A percentile compares a stretch with the other conserved stretches of the same genome.
Conservation (phyloP, 1,140 invertebrate genomes). For the Chrysoperla carnea region DNA sequence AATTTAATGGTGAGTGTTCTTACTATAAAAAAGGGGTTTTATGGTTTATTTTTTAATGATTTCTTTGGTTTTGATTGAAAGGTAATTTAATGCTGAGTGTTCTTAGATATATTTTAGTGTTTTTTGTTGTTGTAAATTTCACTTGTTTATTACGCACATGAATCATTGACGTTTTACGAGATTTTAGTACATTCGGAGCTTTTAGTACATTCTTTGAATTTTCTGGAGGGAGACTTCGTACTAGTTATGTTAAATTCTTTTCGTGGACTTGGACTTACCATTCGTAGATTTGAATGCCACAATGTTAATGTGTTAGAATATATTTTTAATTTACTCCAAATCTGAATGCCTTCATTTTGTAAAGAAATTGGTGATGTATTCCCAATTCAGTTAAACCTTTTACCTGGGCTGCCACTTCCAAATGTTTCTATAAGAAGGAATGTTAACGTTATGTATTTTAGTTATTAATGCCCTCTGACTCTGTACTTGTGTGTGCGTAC, state of each 20-base stretch:
- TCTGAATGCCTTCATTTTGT: constrained; percentile 20
- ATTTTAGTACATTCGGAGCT: too few relatives aligned
- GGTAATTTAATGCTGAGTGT: too few relatives aligned
- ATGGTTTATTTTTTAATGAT: too few relatives aligned
- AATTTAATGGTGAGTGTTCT: too few relatives aligned
- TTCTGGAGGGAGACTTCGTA: too few relatives aligned
- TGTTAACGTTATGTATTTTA: constrained; percentile 1
- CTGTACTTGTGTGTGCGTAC: constrained; percentile 14
- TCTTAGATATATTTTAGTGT: too few relatives aligned
- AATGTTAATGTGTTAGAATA: constrained; percentile 38
- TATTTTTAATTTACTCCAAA: constrained; percentile 39
- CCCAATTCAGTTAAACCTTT: background rate
- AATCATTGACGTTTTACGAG: too few relatives aligned
- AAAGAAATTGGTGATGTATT: background rate
- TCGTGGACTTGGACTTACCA: constrained; percentile 23
- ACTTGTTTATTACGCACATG: too few relatives aligned
- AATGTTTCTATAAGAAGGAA: background rate
- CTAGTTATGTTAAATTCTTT: constrained; percentile 19
- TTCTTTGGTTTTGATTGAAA: too few relatives aligned
- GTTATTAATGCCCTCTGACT: background rate
- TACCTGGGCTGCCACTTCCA: background rate
- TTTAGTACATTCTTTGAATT: background rate
- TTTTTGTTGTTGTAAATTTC: too few relatives aligned
- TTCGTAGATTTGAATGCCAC: constrained; percentile 46
- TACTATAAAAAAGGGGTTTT: too few relatives aligned